phyloP scores from a whole-genome alignment of 2,888 invertebrate genomes.

The Drosophila cognata region DNA sequence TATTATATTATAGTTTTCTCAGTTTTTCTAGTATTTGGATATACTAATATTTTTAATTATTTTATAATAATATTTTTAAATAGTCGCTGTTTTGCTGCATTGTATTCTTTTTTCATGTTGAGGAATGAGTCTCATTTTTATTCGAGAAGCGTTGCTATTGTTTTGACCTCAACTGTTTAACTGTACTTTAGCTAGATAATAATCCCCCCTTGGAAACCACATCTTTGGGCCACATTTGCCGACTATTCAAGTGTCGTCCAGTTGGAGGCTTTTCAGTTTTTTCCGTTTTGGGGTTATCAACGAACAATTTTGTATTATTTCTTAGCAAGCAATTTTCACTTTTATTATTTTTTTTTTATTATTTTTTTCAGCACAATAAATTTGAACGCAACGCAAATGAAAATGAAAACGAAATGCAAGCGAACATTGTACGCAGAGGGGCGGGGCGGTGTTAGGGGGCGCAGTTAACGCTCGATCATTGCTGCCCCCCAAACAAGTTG shows the following conservation, averaged over 20 bases:
- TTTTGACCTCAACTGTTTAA: slow-evolving; percentile 3
- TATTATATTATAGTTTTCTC: no score
- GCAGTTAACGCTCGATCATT: slow-evolving; percentile 11
- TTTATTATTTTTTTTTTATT: slow-evolving; percentile 33
- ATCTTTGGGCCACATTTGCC: slow-evolving; percentile 44
- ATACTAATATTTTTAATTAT: no score
- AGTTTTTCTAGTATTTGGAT: no score
- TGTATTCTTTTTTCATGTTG: no score
- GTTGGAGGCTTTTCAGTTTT: slow-evolving; percentile 23
- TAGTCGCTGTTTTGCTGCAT: no score
- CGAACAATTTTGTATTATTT: slow-evolving; percentile 18
- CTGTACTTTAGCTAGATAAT: slow-evolving; percentile 65
- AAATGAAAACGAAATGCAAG: slow-evolving; percentile 60
- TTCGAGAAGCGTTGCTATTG: background rate
- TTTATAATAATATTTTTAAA: no score
- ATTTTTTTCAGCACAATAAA: slow-evolving; percentile 60
- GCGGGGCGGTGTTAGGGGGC: background rate
- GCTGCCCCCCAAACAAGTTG: slow-evolving; percentile 8
- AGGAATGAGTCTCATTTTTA: no score
- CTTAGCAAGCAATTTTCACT: slow-evolving; percentile 73
- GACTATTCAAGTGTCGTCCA: slow-evolving; percentile 61
- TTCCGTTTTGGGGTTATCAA: slow-evolving; percentile 54
- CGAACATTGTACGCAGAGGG: slow-evolving; percentile 37
- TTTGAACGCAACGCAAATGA: slow-evolving; percentile 50
- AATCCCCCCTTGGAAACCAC: slow-evolving; percentile 64